Percentiles rank a stretch among this genome's conserved stretches.
phyloP scores from a whole-genome alignment of 1,140 invertebrate genomes.

The Cydia strobilella region DNA sequence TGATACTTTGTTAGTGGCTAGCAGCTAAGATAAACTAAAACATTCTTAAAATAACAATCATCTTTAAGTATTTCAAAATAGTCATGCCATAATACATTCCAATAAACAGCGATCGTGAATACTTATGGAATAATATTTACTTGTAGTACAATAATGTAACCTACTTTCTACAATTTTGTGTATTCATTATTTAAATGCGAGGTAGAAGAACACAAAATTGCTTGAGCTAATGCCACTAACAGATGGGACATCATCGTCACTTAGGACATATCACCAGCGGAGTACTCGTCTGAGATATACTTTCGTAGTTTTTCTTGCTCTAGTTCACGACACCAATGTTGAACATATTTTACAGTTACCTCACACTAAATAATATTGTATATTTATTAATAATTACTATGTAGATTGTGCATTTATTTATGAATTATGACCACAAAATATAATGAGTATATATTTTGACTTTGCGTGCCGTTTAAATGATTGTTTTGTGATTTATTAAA shows the following conservation, averaged over 20 bases:
- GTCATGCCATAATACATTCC: not conserved
- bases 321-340: conserved; percentile 32
- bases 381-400: conserved; percentile 49
- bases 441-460: conserved; percentile 56
- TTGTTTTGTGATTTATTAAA: conserved; percentile 74
- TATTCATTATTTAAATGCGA: no score
- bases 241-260: not conserved
- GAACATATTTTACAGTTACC: conserved; percentile 40
- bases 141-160: no score
- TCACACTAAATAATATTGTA: conserved; percentile 41
- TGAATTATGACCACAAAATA: conserved; percentile 60
- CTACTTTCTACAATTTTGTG: no score
- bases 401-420: conserved; percentile 70
- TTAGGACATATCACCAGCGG: conserved; percentile 44
- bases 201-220: not conserved
- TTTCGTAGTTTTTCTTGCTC: conserved; percentile 29
- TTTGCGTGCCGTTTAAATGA: conserved; percentile 64
- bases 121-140: not conserved
- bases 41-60: no score
- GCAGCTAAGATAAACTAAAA: no score
- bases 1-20: not conserved
- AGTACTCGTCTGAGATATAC: not conserved
- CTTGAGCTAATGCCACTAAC: not conserved
- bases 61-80: not conserved
- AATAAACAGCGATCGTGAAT: not conserved